Base-by-base conservation (phyloP, 2,113 vertebrate genomes). In the Heloderma charlesbogerti region DNA sequence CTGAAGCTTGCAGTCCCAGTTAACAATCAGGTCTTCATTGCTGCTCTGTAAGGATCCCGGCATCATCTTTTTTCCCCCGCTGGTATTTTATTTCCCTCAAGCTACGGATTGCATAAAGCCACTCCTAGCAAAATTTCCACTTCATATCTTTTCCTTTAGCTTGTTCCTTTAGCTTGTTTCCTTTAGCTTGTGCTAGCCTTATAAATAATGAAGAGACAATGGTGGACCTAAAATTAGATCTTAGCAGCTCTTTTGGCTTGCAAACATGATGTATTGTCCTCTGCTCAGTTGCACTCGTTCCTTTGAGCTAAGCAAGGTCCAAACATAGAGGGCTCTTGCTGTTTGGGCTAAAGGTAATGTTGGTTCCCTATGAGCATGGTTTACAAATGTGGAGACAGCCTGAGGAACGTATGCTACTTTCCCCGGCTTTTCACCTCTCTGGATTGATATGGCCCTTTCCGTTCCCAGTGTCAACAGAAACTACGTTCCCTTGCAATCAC, bases 131-230 rank as follows among this genome's bases (percentile, higher is more conserved):
- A 89, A 84, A 89, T 90, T 93, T 93, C 81, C 74, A 84, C 54
- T 92, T 71, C 90, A 2, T 83, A 27, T 90, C 31, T 87, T 94
- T 92, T 87, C 86, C 27, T 93, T 89, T 77, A 86, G 43, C 91
- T 92, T 92, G 89, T 12, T 60, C 67, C 90, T 93, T 89, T 77
- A 86, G 43, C 91, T 92, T 92, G 89, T 12, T 60, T 63, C 90
- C n/a, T n/a, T n/a, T n/a, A 69, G 86, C 92, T 91, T 87, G 67
- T 74, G 83, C 3, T 13, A 92, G 4, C 40, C 81, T 94, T 80
- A 92, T 93, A 94, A 95, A 96, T 95, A 95, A 87, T 92, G 74
- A 94, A 93, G 72, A 82, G 3, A 85, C 87, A 74, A n/a, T 45
- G 1, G 48, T 45, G 74, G 83, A 0, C 37, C 60, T 94, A 92